Conservation (phyloP, 2,113 vertebrate species). For the Ophiodon elongatus region DNA sequence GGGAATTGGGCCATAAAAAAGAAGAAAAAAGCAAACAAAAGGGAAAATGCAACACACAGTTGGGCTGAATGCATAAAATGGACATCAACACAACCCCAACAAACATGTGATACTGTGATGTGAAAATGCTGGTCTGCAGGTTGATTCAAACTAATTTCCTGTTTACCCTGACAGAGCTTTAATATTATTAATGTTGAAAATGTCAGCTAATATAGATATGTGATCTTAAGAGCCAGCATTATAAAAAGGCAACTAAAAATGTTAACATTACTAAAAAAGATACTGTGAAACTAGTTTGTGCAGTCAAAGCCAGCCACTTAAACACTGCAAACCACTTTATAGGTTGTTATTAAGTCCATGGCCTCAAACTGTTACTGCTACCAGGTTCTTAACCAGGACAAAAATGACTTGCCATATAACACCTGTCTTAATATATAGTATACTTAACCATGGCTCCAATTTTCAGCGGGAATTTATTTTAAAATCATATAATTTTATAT, state of each 20-base stretch:
- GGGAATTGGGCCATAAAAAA: slow-evolving; percentile 89
- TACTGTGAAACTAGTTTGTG: not conserved
- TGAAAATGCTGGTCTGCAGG: slow-evolving; percentile 46
- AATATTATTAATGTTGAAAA: not conserved
- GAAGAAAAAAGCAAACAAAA: slow-evolving; percentile 78
- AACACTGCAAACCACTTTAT: not conserved
- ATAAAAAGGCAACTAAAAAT: not conserved
- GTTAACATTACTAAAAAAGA: not conserved
- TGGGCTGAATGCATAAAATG: slow-evolving; percentile 75
- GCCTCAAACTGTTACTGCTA: not conserved
- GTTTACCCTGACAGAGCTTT: not conserved
- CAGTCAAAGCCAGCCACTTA: not conserved
- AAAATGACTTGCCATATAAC: no score
- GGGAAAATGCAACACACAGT: slow-evolving; percentile 80
- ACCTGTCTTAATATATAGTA: not conserved
- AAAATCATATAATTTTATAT: not conserved
- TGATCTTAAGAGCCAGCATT: not conserved
- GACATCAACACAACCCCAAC: slow-evolving; percentile 77
- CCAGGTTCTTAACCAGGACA: not conserved
- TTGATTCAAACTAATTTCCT: slow-evolving; percentile 1
- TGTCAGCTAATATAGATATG: not conserved
- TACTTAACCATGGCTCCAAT: not conserved
- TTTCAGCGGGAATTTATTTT: not conserved
- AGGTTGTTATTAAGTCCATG: not conserved
- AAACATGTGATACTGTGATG: slow-evolving; percentile 68